Percentiles rank a stretch among this genome's conserved stretches.
Evolutionary conservation across 2,888 invertebrate genomes (phyloP).

Genomic region (Drosophila recens): DNA sequence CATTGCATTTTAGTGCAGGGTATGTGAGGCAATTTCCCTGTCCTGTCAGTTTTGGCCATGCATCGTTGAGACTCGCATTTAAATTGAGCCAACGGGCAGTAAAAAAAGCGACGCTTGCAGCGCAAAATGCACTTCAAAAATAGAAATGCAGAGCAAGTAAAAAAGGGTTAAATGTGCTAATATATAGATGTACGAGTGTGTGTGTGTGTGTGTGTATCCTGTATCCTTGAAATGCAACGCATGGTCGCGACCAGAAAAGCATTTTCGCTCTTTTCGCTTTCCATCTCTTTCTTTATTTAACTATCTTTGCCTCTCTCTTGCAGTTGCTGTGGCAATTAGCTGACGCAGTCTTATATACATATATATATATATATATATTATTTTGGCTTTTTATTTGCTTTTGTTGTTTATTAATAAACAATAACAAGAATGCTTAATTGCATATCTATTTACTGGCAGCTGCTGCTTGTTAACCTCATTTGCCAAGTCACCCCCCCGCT

Average conservation of each 20-base stretch:
- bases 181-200: slow-evolving; percentile 12
- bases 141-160: slow-evolving; percentile 60
- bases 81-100: slow-evolving; percentile 78
- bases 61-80: slow-evolving; percentile 75
- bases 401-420: slow-evolving; percentile 76
- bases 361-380: neutral
- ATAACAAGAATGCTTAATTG: slow-evolving; percentile 75
- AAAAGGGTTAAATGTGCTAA: slow-evolving; percentile 65
- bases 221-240: slow-evolving; percentile 71
- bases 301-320: slow-evolving; percentile 1
- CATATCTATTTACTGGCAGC: slow-evolving; percentile 55
- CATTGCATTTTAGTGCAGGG: slow-evolving; percentile 29
- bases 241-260: slow-evolving; percentile 42
- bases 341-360: slow-evolving; percentile 18
- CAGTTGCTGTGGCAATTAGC: slow-evolving; percentile 72
- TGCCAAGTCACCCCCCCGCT: neutral
- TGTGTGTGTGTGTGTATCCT: slow-evolving; percentile 32
- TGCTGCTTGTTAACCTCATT: slow-evolving; percentile 55
- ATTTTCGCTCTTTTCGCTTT: slow-evolving; percentile 24
- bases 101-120: slow-evolving; percentile 55
- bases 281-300: neutral
- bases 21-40: slow-evolving; percentile 40
- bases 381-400: slow-evolving; percentile 25
- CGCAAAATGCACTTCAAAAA: slow-evolving; percentile 77
- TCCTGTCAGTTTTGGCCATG: slow-evolving; percentile 68